These are phyloP conservation scores for Phragmatobia fuliginosa DNA, from an alignment of 2,888 invertebrate genomes.

Conservation along the genomic window DNA sequence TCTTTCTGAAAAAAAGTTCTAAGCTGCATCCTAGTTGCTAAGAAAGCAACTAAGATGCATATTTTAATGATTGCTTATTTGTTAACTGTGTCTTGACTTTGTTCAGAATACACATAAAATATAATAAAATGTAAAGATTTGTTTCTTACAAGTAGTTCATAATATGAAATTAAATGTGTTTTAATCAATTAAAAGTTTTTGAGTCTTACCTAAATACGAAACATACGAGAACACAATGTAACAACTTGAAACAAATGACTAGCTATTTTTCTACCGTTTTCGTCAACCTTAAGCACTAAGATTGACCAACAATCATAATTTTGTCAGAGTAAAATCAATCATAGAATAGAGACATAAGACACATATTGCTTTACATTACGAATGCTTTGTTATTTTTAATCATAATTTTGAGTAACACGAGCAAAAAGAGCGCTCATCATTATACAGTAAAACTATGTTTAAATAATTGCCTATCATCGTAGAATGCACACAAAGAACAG, in stretches of 20 bases:
- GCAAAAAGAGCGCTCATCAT: too few relatives aligned
- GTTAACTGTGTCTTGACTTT: too few relatives aligned
- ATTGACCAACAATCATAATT: neutral
- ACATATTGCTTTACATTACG: neutral
- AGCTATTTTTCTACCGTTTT: neutral
- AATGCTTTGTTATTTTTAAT: neutral
- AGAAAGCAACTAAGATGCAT: too few relatives aligned
- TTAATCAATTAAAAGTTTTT: neutral
- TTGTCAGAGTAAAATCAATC: neutral
- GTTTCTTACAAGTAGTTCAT: neutral
- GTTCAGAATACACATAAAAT: too few relatives aligned
- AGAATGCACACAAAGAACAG: conserved; percentile 4
- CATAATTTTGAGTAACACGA: neutral
- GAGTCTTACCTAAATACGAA: neutral
- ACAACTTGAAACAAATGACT: too few relatives aligned
- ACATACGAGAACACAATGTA: neutral
- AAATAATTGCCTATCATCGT: neutral
- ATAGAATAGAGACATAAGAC: neutral
- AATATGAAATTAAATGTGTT: too few relatives aligned
- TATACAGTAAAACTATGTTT: neutral
- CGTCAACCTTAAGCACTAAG: too few relatives aligned
- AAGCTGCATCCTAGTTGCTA: too few relatives aligned
- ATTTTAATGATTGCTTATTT: too few relatives aligned
- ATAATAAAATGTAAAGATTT: too few relatives aligned
- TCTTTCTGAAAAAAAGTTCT: too few relatives aligned